Base-by-base conservation (phyloP, 2,888 invertebrate species). In the Caenorhabditis macrosperma region DNA sequence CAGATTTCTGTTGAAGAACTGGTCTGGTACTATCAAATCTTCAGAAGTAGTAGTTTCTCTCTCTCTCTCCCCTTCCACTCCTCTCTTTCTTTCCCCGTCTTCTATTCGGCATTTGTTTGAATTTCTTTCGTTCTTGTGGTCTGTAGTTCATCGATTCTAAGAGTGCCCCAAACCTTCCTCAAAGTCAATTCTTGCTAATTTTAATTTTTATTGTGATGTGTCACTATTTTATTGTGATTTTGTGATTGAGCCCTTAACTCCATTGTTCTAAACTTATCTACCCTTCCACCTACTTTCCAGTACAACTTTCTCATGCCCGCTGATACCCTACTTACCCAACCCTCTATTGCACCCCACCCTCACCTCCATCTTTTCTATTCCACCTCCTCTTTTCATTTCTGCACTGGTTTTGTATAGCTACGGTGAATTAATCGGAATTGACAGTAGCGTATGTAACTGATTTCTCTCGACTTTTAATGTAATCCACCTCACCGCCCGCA, bases 361-460 rank as follows among this genome's bases (percentile, higher is more conserved):
- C 71, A 44, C 12, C 41, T 26, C 17, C 30, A 30, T 48, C n/a
- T 20, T 54, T 54, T 30, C 22, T 44, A 44, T 60, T 28, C 60
- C 46, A 30, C 38, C 5, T 15, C 17, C 59, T 38, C n/a, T 54
- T 72, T 72, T 57, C 24, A 44, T 41, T 35, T 57, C 38, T 61
- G 57, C 57, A 74, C 64, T 61, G 74, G 74, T 74, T 64, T 33
- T 74, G 59, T 74, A 64, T 38, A 74, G 63, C 74, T 74, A 74
- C 64, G 63, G 72, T 64, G 63, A 64, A 54, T 41, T 30, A 38
- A 63, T 46, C 33, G n/a, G 30, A 20, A 38, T 48, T 24, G 74
- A 74, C 64, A 64, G 74, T 64, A 64, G 74, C 55, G 10, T 59
- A 67, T 60, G 35, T 50, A 50, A 66, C 57, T 63, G 54, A 54